Evolutionary conservation across 2,797 vertebrate genomes (phyloP).

Genomic region (Spinibarbus caldwelli): DNA sequence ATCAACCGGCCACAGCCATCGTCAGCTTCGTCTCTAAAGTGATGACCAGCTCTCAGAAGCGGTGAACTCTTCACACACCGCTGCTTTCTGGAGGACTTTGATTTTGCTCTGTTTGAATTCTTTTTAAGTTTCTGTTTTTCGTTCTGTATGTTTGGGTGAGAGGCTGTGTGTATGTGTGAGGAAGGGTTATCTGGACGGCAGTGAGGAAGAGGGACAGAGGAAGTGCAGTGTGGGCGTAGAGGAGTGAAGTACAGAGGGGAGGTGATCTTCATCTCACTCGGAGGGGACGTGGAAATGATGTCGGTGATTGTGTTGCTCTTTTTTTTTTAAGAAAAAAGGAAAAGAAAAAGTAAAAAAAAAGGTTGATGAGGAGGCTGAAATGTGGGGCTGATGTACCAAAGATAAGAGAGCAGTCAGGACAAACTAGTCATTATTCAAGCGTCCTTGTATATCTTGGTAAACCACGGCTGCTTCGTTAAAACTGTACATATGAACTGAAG

Average conservation of each 20-base stretch:
- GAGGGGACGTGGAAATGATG: constrained; percentile 70
- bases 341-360: constrained; percentile 73
- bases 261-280: constrained; percentile 64
- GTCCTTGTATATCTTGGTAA: constrained; percentile 72
- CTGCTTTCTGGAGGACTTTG: constrained; percentile 60
- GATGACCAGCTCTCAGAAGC: constrained; percentile 92
- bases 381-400: constrained; percentile 79
- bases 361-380: constrained; percentile 70
- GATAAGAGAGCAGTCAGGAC: constrained; percentile 72
- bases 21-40: constrained; percentile 97
- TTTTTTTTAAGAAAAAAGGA: constrained; percentile 55
- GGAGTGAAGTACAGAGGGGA: constrained; percentile 72
- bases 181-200: constrained; percentile 85
- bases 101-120: constrained; percentile 52
- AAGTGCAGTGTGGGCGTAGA: constrained; percentile 85
- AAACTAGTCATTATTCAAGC: constrained; percentile 70
- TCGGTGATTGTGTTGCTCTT: constrained; percentile 63
- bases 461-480: constrained; percentile 77
- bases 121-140: constrained; percentile 59
- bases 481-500: constrained; percentile 75
- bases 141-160: constrained; percentile 62
- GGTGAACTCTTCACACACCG: constrained; percentile 77
- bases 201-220: constrained; percentile 85
- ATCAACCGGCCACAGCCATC: constrained; percentile 93
- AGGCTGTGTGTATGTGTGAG: constrained; percentile 56